Percentiles rank a stretch among this genome's conserved stretches.
Evolutionary conservation across 2,888 invertebrate genomes (phyloP).

Genomic region (Heliconius cydno): DNA sequence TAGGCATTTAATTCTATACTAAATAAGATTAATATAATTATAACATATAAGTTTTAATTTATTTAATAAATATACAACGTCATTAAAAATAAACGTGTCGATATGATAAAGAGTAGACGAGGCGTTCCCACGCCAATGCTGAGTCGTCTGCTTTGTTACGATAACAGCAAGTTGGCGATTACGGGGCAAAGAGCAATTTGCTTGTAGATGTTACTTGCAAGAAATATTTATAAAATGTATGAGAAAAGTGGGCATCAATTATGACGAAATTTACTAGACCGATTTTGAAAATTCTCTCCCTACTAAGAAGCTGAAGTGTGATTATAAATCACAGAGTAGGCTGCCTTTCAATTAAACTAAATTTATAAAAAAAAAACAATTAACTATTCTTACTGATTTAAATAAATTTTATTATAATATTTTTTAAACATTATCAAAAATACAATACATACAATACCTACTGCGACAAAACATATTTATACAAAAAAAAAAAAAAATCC

Average conservation of each 20-base stretch:
- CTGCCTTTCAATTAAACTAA: too few species aligned
- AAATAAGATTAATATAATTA: background rate
- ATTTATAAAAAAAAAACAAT: too few species aligned
- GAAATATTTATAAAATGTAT: background rate
- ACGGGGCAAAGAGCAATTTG: slow-evolving; percentile 39
- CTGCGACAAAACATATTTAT: too few species aligned
- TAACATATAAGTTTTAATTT: background rate
- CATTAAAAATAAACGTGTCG: slow-evolving; percentile 29
- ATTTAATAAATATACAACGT: slow-evolving; percentile 5
- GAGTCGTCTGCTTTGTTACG: slow-evolving; percentile 47
- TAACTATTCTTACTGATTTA: too few species aligned
- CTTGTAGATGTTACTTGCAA: slow-evolving; percentile 16
- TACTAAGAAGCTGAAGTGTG: too few species aligned
- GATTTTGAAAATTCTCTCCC: too few species aligned
- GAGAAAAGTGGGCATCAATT: background rate
- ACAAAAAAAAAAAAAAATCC: too few species aligned
- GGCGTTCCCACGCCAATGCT: slow-evolving; percentile 58
- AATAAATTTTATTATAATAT: too few species aligned
- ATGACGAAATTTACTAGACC: too few species aligned
- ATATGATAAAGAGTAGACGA: slow-evolving; percentile 31
- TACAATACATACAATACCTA: too few species aligned
- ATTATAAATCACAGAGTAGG: too few species aligned
- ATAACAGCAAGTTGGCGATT: slow-evolving; percentile 46
- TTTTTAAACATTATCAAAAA: too few species aligned
- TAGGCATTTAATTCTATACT: background rate